Evolutionary conservation across 2,797 vertebrate genomes (phyloP).

Genomic region (Chiloscyllium punctatum): DNA sequence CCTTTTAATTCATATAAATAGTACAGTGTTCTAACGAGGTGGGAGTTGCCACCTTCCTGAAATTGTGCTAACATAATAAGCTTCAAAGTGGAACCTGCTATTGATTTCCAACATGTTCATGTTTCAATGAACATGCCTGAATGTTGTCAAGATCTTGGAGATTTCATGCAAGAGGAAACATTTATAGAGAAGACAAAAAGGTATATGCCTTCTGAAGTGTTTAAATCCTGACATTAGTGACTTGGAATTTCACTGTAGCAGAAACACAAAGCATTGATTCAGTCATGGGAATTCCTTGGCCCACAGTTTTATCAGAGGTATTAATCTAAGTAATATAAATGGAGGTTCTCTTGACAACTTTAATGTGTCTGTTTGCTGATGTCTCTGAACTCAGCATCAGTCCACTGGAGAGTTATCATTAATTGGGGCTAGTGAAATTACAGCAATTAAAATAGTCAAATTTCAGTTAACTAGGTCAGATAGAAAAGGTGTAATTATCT

Average conservation of each 20-base stretch:
- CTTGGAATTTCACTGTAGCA: not conserved
- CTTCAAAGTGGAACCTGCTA: not conserved
- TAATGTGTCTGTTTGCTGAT: not conserved
- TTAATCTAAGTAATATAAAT: not conserved
- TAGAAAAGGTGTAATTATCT: not conserved
- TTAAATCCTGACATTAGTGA: not conserved
- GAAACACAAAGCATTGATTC: not conserved
- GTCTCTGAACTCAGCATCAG: not conserved
- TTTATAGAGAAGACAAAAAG: not conserved
- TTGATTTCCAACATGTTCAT: not conserved
- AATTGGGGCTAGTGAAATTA: not conserved
- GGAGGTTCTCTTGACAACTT: not conserved
- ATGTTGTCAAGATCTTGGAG: not conserved
- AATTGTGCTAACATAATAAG: not conserved
- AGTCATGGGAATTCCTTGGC: not conserved
- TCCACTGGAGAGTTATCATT: not conserved
- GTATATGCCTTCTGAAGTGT: too few species aligned
- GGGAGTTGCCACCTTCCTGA: not conserved
- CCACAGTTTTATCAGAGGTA: not conserved
- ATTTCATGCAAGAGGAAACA: not conserved
- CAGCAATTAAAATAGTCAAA: not conserved
- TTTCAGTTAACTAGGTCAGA: not conserved
- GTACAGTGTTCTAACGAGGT: not conserved
- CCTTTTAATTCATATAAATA: not conserved
- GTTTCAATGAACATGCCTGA: not conserved